Conservation (phyloP, 2,113 vertebrate species). For the Eira barbara region DNA sequence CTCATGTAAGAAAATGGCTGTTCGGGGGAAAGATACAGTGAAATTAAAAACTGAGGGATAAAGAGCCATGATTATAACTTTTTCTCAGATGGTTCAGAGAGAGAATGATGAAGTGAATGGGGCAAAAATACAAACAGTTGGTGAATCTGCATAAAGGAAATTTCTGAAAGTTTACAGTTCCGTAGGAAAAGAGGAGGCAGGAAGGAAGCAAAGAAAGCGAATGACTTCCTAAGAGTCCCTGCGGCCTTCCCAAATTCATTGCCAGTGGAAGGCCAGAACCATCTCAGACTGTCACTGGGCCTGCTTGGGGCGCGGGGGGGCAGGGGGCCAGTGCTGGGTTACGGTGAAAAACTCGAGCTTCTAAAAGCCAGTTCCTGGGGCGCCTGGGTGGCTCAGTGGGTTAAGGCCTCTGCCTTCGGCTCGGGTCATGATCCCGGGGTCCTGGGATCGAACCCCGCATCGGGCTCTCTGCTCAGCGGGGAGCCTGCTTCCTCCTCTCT, state of each 20-base stretch:
- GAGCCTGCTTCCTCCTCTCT: no score
- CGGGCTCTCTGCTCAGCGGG: no score
- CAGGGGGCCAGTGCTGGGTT: no score
- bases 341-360: not conserved
- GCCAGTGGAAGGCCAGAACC: not conserved
- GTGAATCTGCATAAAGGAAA: not conserved
- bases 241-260: not conserved
- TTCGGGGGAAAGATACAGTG: not conserved
- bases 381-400: no score
- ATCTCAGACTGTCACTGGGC: no score
- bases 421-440: no score
- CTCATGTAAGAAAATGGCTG: not conserved
- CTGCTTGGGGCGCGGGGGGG: rapidly evolving
- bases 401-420: no score
- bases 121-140: not conserved
- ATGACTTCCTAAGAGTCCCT: not conserved
- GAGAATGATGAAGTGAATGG: not conserved
- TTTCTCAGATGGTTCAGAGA: not conserved
- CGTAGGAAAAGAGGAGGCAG: not conserved
- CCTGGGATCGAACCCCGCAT: no score
- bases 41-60: not conserved
- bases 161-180: not conserved
- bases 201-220: not conserved
- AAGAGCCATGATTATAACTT: not conserved
- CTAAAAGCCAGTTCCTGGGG: not conserved